phyloP scores from a whole-genome alignment of 2,113 vertebrate genomes.

The Muscicapa adusta region DNA sequence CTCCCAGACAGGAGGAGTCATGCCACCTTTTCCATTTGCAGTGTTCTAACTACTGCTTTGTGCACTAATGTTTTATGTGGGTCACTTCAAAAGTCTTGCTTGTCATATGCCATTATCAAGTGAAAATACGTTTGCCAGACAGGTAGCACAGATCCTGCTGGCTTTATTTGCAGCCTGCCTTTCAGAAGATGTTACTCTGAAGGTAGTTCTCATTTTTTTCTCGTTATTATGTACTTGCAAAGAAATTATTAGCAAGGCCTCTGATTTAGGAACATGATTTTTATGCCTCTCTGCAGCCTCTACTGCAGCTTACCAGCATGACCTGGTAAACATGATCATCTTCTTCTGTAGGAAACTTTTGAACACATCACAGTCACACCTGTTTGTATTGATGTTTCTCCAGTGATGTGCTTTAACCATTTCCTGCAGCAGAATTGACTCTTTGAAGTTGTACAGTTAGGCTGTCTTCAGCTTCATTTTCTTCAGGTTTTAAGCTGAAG shows the following conservation, averaged over 20 bases:
- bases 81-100: not conserved
- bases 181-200: not conserved
- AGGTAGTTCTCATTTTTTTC: not conserved
- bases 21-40: not conserved
- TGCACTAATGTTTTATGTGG: accelerated
- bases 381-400: not conserved
- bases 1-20: not conserved
- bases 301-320: not conserved
- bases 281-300: not conserved
- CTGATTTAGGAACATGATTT: not conserved
- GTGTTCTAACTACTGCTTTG: accelerated
- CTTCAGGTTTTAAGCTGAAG: not conserved
- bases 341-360: not conserved
- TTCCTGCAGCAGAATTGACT: not conserved
- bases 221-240: not conserved
- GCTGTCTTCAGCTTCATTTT: not conserved
- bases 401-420: not conserved
- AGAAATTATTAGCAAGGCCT: not conserved
- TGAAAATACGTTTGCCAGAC: not conserved
- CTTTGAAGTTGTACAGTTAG: not conserved
- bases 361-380: not conserved
- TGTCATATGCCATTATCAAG: not conserved
- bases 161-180: not conserved
- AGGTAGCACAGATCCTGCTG: not conserved
- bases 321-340: not conserved